Evolutionary conservation across 2,797 vertebrate genomes (phyloP), one percentile per base, ranked within the genome.

Genomic region (Oryzias dopingdopingensis): DNA sequence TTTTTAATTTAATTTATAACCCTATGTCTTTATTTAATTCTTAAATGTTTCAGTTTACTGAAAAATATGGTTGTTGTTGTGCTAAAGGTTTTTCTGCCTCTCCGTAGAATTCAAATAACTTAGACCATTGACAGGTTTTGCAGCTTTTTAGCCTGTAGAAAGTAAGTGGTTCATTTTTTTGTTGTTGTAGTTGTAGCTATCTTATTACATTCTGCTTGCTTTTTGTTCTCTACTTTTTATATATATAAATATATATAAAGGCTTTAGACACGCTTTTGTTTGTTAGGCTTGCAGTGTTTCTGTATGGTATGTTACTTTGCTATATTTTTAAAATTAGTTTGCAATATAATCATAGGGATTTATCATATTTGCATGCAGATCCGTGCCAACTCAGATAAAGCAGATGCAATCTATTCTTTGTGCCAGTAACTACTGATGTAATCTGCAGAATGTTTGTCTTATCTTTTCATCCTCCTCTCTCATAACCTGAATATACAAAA

Each of bases 381-480:
- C 47, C 91, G 92, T 96, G 90, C 93, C 92, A 93, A 92, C 56
- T 64, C 91, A 89, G 85, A 86, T 92, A 62, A 91, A 81, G 17
- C 59, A 93, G 92, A 88, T 93, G 91, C 90, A 91, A 92, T 89
- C 87, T 84, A 88, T 81, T 20, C 56, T 78, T 70, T 54, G 46
- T 65, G 54, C 44, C 52, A 74, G 56, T 70, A 75, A 65, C 53
- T 77, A 59, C 62, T 65, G 60, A 62, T 79, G 73, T 78, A 67
- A 73, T 77, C 63, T 73, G 58, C 62, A 78, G 16, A 68, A 66
- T 68, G 32, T 70, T 67, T 49, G 12, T 52, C 23, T 43, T 57
- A 37, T 59, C 14, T 67, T 43, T 65, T 62, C 37, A 51, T 65
- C 46, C 56, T 22, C 52, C 56, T 75, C 64, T 65, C 52, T 48